phyloP scores from a whole-genome alignment of 2,888 invertebrate species.

The Dicranocentrus wangi region DNA sequence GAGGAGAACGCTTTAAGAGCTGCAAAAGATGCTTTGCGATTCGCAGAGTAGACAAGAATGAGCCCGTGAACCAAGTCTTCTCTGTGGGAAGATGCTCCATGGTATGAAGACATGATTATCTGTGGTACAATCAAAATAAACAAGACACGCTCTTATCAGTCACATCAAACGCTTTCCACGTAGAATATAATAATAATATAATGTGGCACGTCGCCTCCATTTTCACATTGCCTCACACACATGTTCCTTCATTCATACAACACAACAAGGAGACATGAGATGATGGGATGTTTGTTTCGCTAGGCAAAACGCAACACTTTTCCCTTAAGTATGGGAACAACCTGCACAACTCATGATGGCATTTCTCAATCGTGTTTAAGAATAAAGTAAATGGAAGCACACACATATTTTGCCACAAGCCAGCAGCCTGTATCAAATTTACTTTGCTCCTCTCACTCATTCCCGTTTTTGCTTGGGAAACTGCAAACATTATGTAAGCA shows the following conservation, averaged over 20 bases:
- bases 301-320: not conserved
- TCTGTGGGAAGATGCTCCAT: conserved; percentile 92
- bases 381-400: no score
- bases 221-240: not conserved
- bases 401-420: no score
- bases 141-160: no score
- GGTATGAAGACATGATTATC: conserved; percentile 93
- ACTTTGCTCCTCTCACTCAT: no score
- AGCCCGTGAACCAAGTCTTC: conserved; percentile 96
- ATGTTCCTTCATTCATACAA: not conserved
- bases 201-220: no score
- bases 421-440: no score
- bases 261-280: not conserved
- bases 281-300: not conserved
- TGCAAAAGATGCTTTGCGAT: conserved; percentile 93
- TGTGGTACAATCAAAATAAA: conserved; percentile 31
- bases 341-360: not conserved
- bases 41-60: conserved; percentile 94
- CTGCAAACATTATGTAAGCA: no score
- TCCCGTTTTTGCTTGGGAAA: no score
- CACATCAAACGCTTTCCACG: no score
- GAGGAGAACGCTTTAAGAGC: conserved; percentile 94
- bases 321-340: not conserved
- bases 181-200: no score
- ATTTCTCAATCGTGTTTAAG: not conserved